phyloP scores from a whole-genome alignment of 2,113 vertebrate genomes.

The Cinclus cinclus region DNA sequence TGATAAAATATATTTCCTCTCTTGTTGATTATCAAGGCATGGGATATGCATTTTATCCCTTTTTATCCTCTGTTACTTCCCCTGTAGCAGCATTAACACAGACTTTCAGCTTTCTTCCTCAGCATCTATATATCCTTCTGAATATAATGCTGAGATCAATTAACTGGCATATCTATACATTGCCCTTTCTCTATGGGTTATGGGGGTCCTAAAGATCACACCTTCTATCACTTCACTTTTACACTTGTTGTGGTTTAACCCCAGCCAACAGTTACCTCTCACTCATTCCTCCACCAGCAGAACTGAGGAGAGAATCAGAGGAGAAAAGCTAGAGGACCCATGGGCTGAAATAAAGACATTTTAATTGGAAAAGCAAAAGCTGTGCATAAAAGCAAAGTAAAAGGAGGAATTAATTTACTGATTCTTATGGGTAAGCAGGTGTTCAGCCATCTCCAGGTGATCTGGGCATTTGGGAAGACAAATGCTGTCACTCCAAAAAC shows the following conservation, averaged over 20 bases:
- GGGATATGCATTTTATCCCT: neutral
- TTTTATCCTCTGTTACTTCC: neutral
- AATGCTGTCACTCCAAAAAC: accelerated
- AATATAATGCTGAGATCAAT: neutral
- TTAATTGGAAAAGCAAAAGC: neutral
- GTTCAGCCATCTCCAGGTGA: neutral
- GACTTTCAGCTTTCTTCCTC: neutral
- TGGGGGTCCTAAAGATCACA: neutral
- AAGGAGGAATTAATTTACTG: neutral
- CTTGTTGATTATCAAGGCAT: neutral
- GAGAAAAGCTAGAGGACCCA: neutral
- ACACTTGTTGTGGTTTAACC: neutral
- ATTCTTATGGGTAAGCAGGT: neutral
- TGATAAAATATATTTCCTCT: neutral
- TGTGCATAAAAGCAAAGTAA: neutral
- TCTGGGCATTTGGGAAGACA: neutral
- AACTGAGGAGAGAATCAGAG: neutral
- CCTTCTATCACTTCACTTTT: neutral
- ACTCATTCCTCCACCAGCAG: neutral
- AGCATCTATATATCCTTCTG: neutral
- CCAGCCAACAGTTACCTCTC: neutral
- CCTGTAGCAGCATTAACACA: neutral
- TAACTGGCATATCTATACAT: neutral
- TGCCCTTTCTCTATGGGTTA: neutral
- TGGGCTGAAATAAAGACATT: neutral